These are phyloP conservation scores for Drosophila pseudotakahashii DNA, from an alignment of 2,888 invertebrate species.

Conservation along the genomic window DNA sequence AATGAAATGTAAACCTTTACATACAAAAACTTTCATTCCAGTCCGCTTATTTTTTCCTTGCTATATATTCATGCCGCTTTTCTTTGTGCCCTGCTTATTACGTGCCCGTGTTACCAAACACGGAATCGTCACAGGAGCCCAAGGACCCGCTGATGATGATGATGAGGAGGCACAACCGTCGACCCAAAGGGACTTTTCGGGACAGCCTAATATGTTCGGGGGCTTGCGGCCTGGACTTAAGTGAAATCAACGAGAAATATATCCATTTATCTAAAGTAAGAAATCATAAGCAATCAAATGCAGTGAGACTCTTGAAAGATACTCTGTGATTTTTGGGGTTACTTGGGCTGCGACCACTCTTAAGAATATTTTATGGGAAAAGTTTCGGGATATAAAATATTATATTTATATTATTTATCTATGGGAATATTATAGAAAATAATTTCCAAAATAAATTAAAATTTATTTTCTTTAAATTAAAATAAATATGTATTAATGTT, in stretches of 20 bases:
- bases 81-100: constrained; percentile 42
- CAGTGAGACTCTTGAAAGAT: constrained; percentile 11
- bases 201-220: constrained; percentile 68
- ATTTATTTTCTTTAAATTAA: too few relatives aligned
- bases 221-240: constrained; percentile 65
- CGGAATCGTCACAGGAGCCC: constrained; percentile 31
- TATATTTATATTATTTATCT: too few relatives aligned
- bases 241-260: constrained; percentile 72
- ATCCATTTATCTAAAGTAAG: constrained; percentile 36
- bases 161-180: constrained; percentile 66
- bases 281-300: constrained; percentile 24
- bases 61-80: constrained; percentile 22
- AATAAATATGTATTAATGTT: too few relatives aligned
- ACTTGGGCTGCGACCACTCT: too few relatives aligned
- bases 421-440: too few relatives aligned
- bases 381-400: too few relatives aligned
- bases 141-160: constrained; percentile 32
- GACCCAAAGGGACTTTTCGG: constrained; percentile 41
- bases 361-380: too few relatives aligned
- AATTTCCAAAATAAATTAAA: too few relatives aligned
- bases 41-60: background rate
- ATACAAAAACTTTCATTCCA: constrained; percentile 38
- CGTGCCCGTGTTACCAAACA: constrained; percentile 63
- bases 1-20: constrained; percentile 74
- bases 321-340: background rate